These are phyloP conservation scores for Caenorhabditis plicata DNA, from an alignment of 2,888 invertebrate species.

Conservation along the genomic window DNA sequence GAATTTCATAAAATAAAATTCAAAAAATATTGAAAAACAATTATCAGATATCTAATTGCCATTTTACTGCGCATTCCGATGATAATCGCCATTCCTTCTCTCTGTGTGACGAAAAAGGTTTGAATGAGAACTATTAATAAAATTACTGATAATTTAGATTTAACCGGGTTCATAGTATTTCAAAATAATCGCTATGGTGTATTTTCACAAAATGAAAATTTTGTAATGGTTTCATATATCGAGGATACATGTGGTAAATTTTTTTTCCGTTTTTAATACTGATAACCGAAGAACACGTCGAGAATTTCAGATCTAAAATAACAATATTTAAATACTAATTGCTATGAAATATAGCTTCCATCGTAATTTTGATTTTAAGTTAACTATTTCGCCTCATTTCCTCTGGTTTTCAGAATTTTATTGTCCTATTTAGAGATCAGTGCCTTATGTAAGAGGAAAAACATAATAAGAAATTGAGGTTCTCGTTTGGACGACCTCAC, in stretches of 20 bases:
- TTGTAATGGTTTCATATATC: constrained; percentile 20
- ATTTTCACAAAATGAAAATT: constrained; percentile 6
- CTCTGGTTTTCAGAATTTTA: too few relatives aligned
- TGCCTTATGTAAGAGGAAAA: too few relatives aligned
- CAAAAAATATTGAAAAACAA: too few relatives aligned
- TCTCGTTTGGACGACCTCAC: too few relatives aligned
- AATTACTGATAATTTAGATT: constrained; percentile 6
- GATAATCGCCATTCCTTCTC: constrained; percentile 24
- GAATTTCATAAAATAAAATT: too few relatives aligned
- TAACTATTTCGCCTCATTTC: too few relatives aligned
- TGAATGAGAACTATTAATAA: not conserved
- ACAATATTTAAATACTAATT: too few relatives aligned
- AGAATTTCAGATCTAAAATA: too few relatives aligned
- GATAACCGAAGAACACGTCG: not conserved
- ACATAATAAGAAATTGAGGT: too few relatives aligned
- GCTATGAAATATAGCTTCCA: too few relatives aligned
- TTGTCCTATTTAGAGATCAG: too few relatives aligned
- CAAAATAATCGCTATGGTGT: constrained; percentile 25
- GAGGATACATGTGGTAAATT: constrained; percentile 21
- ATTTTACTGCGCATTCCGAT: constrained; percentile 19
- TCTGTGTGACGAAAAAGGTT: constrained; percentile 14
- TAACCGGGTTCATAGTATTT: constrained; percentile 21
- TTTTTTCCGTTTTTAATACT: not conserved
- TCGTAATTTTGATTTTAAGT: too few relatives aligned
- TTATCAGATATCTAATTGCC: constrained; percentile 33